Evolutionary conservation across 2,113 vertebrate genomes (phyloP), one percentile per base, ranked within the genome.

Genomic region (Pygathrix nemaeus): DNA sequence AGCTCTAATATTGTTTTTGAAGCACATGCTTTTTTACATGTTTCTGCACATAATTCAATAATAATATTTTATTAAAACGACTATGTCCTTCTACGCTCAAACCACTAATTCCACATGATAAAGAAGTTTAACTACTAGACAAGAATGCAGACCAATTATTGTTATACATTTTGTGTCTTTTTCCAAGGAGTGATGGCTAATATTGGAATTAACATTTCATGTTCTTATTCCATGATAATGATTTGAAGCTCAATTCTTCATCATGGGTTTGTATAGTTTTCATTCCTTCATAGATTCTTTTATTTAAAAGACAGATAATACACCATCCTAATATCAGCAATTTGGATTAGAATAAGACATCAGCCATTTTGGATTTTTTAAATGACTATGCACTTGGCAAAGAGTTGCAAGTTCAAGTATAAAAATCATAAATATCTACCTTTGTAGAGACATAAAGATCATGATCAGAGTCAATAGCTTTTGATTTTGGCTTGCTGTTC

Each of bases 231-330:
- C 90, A 92, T 40, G 43, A 75, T 84, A 95, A 75, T 32, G n/a
- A 93, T 90, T 66, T 66, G 88, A 75, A 73, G 91, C 32, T 96
- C 52, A 57, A 6, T 81, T 83, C 2, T 30, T 66, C 75, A 70
- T 82, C 70, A 79, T 25, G 55, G 59, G 86, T 92, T 59, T 68
- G 50, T 94, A 86, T n/a, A 38, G 43, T 12, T 35, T 96, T 97
- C 30, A 61, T 73, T 94, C 64, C 52, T 87, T 90, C 38, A 3
- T 81, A 7, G 81, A 40, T 80, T 90, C 70, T 95, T 97, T 97
- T 94, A 89, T 98, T 97, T 70, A 72, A 88, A 98, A 85, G 73
- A 43, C 20, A 80, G 25, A n/a, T 92, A 86, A 93, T 76, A 76
- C 79, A 95, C 80, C 3, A 21, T 35, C 43, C 21, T 64, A 18